Evolutionary conservation across 2,797 vertebrate species (phyloP), one percentile per base, ranked within the genome.

Genomic region (Sphenodon punctatus): DNA sequence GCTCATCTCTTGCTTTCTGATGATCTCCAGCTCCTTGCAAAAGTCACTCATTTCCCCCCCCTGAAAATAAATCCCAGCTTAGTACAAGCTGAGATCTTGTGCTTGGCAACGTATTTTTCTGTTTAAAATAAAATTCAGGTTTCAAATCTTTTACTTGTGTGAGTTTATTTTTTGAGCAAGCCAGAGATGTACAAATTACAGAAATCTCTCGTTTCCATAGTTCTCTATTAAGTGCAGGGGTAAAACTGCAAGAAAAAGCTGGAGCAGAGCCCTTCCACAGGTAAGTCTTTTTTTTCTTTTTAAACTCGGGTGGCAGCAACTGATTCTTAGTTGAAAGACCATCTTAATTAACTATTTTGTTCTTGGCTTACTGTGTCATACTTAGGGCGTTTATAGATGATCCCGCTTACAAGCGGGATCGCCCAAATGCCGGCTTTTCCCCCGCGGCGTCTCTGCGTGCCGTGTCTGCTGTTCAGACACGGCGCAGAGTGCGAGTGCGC

Each of bases 21-120:
- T 88, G 80, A 64, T 58, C 56, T 90, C 46, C 45, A 63, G 38
- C n/a, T 67, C 23, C 75, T 59, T 56, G 32, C 30, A 48, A 7
- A 5, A 61, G n/a, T 0, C 0, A 8, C 16, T 82, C 22, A 1
- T 15, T 78, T 32, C 38, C 23, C 58, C 48, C 25, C 23, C n/a
- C 9, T 16, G 42, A 39, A 77, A n/a, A 61, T 79, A 78, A 61
- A 43, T 25, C 22, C 61, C 55, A 3, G 2, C 76, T 16, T 75
- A n/a, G n/a, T 63, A 36, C 6, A 32, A 39, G 20, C 30, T 32
- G 51, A 38, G 48, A 46, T 15, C 6, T 9, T 48, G 27, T 48
- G 66, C 25, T 79, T 41, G 70, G 58, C 75, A 82, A 27, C 1
- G 8, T 14, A 25, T 2, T 78, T 85, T 74, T 63, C 17, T 76